Evolutionary conservation across 35 echinoderm and acorn worm species (phyloP).

Genomic region (Antedon bifida): DNA sequence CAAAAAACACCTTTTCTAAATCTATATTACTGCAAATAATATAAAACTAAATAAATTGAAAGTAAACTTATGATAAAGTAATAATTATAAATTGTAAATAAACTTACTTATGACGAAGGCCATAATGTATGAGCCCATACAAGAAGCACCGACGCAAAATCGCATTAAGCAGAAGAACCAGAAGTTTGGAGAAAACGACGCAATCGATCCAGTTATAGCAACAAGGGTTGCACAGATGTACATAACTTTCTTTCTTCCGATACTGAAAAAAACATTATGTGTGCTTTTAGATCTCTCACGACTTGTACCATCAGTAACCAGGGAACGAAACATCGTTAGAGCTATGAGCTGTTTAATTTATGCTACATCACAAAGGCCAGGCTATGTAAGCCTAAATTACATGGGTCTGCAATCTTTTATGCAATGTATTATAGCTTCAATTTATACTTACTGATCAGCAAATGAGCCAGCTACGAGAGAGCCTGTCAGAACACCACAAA

Average conservation of each 20-base stretch:
- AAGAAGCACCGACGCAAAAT: conserved; percentile 15
- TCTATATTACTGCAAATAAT: too few species aligned
- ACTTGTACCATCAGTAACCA: too few species aligned
- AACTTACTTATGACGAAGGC: conserved; percentile 31
- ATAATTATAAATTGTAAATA: too few species aligned
- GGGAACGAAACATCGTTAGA: too few species aligned
- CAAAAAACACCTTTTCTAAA: neutral
- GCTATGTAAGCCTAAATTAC: too few species aligned
- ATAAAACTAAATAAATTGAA: too few species aligned
- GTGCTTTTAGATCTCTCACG: too few species aligned
- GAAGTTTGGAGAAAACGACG: conserved; percentile 5
- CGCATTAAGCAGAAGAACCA: conserved; percentile 27
- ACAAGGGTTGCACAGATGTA: conserved; percentile 11
- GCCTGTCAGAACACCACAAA: neutral
- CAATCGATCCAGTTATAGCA: neutral
- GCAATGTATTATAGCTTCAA: too few species aligned
- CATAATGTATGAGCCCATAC: conserved; percentile 13
- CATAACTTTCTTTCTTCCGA: conserved; percentile 21
- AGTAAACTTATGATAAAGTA: too few species aligned
- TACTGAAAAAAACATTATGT: conserved; percentile 8
- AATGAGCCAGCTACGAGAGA: neutral
- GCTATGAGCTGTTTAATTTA: too few species aligned
- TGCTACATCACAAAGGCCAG: too few species aligned
- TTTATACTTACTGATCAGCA: neutral
- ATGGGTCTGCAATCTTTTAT: too few species aligned